These are phyloP conservation scores for Azemiops feae DNA, from an alignment of 2,113 vertebrate genomes.

Conservation along the genomic window DNA sequence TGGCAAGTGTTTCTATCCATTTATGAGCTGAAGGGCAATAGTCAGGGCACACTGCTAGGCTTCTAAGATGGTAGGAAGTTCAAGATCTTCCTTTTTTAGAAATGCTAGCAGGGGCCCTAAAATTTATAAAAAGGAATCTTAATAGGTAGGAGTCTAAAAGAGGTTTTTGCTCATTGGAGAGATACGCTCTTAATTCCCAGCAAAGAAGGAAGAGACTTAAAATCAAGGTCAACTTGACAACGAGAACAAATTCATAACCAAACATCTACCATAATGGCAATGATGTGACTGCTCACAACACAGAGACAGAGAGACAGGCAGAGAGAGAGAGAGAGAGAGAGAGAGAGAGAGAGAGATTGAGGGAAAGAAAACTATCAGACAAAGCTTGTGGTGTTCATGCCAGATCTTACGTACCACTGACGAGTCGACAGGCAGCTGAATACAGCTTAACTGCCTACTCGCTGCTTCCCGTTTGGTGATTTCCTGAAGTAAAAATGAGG, in stretches of 20 bases:
- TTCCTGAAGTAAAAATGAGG: constrained; percentile 87
- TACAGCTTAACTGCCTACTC: constrained; percentile 95
- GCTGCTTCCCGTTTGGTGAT: constrained; percentile 92
- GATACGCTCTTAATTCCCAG: constrained; percentile 22
- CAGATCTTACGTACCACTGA: constrained; percentile 86
- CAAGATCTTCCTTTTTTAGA: background rate
- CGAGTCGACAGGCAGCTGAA: constrained; percentile 97
- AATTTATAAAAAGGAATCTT: background rate
- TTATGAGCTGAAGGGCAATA: background rate
- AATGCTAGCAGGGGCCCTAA: background rate
- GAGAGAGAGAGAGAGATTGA: constrained; percentile 50
- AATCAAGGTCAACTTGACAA: constrained; percentile 71
- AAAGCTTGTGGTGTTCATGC: constrained; percentile 64
- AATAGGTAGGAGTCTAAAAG: accelerated
- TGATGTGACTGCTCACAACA: constrained; percentile 67
- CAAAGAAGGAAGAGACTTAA: constrained; percentile 74
- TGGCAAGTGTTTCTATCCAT: background rate
- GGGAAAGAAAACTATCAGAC: constrained; percentile 44
- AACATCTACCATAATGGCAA: constrained; percentile 54
- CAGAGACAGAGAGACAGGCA: constrained; percentile 43
- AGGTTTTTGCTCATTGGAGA: background rate
- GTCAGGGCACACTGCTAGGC: background rate
- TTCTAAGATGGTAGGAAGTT: background rate
- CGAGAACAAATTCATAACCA: constrained; percentile 53
- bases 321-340: constrained; percentile 50